Percentiles rank a stretch among this genome's conserved stretches.
Conservation (phyloP, 2,797 vertebrate genomes). For the Manis javanica region DNA sequence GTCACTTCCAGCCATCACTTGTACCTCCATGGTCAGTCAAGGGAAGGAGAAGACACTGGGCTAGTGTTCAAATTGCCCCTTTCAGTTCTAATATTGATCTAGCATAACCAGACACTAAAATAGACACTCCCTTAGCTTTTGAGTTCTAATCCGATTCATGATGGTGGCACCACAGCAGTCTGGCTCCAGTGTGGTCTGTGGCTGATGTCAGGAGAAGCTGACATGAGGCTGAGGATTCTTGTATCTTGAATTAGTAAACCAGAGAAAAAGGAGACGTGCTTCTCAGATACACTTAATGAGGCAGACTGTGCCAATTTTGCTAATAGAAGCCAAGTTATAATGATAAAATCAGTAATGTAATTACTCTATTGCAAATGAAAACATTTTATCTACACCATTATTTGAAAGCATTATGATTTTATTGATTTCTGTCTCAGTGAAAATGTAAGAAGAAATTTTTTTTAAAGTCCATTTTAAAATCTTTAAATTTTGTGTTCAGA, state of each 20-base stretch:
- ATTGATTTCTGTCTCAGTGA: slow-evolving; percentile 79
- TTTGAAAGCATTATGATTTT: slow-evolving; percentile 70
- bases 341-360: slow-evolving; percentile 87
- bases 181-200: slow-evolving; percentile 74
- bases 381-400: slow-evolving; percentile 80
- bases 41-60: background rate
- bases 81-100: slow-evolving; percentile 63
- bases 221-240: slow-evolving; percentile 79
- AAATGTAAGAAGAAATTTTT: slow-evolving; percentile 67
- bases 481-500: slow-evolving; percentile 57
- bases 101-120: slow-evolving; percentile 45
- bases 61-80: slow-evolving; percentile 51
- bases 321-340: slow-evolving; percentile 83
- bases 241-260: slow-evolving; percentile 80
- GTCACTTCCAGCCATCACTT: slow-evolving; percentile 8
- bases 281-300: slow-evolving; percentile 81
- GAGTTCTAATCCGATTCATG: slow-evolving; percentile 68
- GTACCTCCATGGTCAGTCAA: background rate
- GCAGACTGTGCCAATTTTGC: slow-evolving; percentile 84
- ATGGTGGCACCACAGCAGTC: slow-evolving; percentile 67
- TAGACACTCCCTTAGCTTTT: slow-evolving; percentile 56
- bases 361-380: slow-evolving; percentile 85
- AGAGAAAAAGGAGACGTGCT: slow-evolving; percentile 75
- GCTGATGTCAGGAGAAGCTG: slow-evolving; percentile 66
- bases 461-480: slow-evolving; percentile 59